Evolutionary conservation across 2,797 vertebrate species (phyloP).

Genomic region (Urophycis tenuis): DNA sequence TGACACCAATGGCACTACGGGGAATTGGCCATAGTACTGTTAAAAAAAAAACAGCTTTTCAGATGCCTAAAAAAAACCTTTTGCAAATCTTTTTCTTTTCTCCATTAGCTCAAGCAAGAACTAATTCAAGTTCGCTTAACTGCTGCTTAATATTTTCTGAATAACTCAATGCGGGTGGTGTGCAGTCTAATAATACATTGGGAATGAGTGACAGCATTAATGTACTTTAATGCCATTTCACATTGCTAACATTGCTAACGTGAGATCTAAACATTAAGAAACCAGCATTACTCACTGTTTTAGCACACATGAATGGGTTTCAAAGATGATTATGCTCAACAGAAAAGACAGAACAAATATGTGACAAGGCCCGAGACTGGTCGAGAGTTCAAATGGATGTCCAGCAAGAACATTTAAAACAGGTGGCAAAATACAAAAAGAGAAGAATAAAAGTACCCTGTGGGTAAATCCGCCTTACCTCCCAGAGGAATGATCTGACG

Average conservation of each 20-base stretch:
- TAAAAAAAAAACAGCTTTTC: background rate
- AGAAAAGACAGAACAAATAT: no score
- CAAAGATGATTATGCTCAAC: background rate
- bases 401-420: background rate
- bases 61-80: background rate
- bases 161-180: background rate
- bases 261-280: background rate
- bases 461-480: background rate
- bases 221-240: background rate
- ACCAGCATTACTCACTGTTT: background rate
- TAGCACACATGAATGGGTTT: background rate
- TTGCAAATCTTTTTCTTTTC: no score
- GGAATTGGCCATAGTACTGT: background rate
- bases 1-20: conserved; percentile 28
- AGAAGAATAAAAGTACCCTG: background rate
- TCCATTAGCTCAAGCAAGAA: no score
- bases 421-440: background rate
- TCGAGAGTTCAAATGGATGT: background rate
- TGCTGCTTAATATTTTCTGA: no score
- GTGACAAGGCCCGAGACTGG: no score
- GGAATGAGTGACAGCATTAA: background rate
- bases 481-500: background rate
- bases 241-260: background rate
- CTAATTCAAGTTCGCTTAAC: background rate
- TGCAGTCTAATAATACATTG: background rate